phyloP scores from a whole-genome alignment of 2,113 vertebrate species.

The Setophaga petechia region DNA sequence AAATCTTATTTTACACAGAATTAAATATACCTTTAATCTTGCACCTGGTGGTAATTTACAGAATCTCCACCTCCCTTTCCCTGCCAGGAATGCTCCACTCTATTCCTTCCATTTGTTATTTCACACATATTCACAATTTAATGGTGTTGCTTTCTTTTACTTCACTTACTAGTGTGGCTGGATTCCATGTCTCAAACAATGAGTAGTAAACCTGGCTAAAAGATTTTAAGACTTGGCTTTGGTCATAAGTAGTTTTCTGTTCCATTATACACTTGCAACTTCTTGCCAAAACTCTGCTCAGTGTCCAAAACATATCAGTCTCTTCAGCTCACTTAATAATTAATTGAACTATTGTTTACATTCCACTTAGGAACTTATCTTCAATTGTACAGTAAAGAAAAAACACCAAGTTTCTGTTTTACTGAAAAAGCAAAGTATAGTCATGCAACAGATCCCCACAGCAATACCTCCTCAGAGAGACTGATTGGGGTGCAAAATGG shows the following conservation, averaged over 20 bases:
- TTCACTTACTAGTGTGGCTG: constrained; percentile 9
- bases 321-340: constrained; percentile 47
- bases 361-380: constrained; percentile 43
- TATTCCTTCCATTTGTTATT: constrained; percentile 36
- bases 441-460: neutral
- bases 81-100: neutral
- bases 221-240: constrained; percentile 49
- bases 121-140: neutral
- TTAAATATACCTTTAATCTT: neutral
- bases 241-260: constrained; percentile 12
- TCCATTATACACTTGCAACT: neutral
- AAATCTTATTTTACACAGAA: neutral
- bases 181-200: constrained; percentile 27
- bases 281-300: neutral
- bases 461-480: neutral
- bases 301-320: constrained; percentile 20
- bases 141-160: constrained; percentile 8
- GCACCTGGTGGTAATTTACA: neutral
- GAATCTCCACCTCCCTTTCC: neutral
- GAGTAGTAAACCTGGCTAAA: constrained; percentile 39
- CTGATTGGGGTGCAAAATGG: neutral
- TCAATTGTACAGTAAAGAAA: constrained; percentile 1
- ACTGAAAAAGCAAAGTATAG: neutral
- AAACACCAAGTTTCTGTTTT: neutral
- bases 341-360: constrained; percentile 46